Evolutionary conservation across 2,113 vertebrate species (phyloP), one percentile per base, ranked within the genome.

Genomic region (Chaetura pelagica): DNA sequence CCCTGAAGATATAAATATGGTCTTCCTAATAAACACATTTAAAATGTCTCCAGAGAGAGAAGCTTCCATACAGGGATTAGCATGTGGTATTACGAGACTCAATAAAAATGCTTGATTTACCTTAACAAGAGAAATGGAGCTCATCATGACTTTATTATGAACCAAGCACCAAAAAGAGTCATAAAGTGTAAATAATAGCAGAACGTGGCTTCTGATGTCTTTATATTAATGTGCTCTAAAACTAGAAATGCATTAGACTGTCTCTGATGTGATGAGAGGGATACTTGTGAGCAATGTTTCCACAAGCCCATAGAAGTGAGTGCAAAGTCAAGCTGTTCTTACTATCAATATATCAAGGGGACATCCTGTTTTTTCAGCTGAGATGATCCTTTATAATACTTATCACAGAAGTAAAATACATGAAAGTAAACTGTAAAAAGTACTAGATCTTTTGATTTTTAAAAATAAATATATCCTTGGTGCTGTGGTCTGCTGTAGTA

Each of bases 1-100:
- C 89, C 88, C 86, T 96, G 84, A 97, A 97, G 94, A 96, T 75
- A 96, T 95, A 97, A 97, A 97, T 96, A 95, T 35, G 63, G 62
- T 95, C 72, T 90, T 95, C 73, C 88, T 95, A 95, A 96, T 90
- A 77, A 96, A 83, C 62, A 91, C 52, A 84, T 79, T 93, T 94
- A 63, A 97, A 96, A 93, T 46, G 16, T 94, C 84, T 96, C 61
- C 49, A 92, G 94, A 94, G 78, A 77, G 21, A 67, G 48, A 94
- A 77, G 71, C 75, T 93, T 96, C 62, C 72, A 91, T 72, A 74
- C 48, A 87, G 69, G 81, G 72, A 94, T 95, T 83, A 88, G 55
- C 46, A 75, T 61, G 74, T 52, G 87, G 49, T 55, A 79, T 91
- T 95, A 91, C 2, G 0, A 71, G 48, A 89, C 44, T 96, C 52